These are phyloP conservation scores for Slavum lentiscoides DNA, from an alignment of 2,888 invertebrate genomes.

Conservation along the genomic window DNA sequence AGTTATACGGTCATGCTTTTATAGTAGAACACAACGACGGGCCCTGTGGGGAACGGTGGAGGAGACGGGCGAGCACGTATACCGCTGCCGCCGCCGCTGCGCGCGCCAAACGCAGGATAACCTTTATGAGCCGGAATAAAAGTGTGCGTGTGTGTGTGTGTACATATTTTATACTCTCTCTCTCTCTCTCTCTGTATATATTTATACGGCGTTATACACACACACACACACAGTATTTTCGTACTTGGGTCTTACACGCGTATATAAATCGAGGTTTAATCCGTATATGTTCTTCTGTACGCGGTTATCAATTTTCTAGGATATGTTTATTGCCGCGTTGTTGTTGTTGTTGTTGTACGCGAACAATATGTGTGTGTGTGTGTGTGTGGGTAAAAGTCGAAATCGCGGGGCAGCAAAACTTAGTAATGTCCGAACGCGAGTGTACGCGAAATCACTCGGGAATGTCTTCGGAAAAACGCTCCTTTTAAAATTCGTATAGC, in stretches of 20 bases:
- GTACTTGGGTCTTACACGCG: background rate
- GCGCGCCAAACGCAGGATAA: slow-evolving; percentile 2
- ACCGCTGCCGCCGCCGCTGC: background rate
- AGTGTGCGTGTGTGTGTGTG: background rate
- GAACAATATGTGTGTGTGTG: background rate
- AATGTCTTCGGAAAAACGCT: too few relatives aligned
- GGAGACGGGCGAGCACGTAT: too few relatives aligned
- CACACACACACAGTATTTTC: background rate
- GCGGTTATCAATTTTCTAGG: slow-evolving; percentile 13
- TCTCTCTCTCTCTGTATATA: too few relatives aligned
- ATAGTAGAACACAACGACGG: slow-evolving; percentile 11
- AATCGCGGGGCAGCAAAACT: too few relatives aligned
- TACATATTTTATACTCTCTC: background rate
- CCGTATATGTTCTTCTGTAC: background rate
- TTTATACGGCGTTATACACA: background rate
- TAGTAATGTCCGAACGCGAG: too few relatives aligned
- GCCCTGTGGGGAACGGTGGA: too few relatives aligned
- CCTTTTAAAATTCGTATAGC: too few relatives aligned
- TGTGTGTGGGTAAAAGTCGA: too few relatives aligned
- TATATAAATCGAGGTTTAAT: slow-evolving; percentile 31
- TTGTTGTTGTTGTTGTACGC: background rate
- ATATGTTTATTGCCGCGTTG: slow-evolving; percentile 19
- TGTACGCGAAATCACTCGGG: too few relatives aligned
- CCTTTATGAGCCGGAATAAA: slow-evolving; percentile 51
- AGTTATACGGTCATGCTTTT: slow-evolving; percentile 52